A percentile compares a stretch with the other conserved stretches of the same genome.
Evolutionary conservation across 2,113 vertebrate species (phyloP).

Genomic region (Poecile atricapillus): DNA sequence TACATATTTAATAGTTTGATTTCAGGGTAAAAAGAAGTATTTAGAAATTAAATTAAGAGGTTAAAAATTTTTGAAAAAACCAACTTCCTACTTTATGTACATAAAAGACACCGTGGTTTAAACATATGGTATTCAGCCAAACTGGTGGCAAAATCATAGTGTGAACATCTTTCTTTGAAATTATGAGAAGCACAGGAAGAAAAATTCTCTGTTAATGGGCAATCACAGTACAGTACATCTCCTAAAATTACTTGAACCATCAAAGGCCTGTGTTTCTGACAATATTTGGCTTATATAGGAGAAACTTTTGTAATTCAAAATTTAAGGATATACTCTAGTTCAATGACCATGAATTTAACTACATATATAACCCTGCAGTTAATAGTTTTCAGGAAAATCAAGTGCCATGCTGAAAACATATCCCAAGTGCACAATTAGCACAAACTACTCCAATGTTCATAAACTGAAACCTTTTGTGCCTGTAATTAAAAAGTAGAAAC

Average conservation of each 20-base stretch:
- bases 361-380: background rate
- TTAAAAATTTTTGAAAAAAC: rapidly evolving
- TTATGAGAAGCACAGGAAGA: background rate
- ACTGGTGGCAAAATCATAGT: background rate
- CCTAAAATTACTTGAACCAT: background rate
- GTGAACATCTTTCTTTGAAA: background rate
- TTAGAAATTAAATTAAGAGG: background rate
- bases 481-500: background rate
- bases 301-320: background rate
- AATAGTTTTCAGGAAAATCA: background rate
- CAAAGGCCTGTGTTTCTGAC: background rate
- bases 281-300: background rate
- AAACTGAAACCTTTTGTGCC: background rate
- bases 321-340: background rate
- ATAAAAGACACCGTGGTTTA: background rate
- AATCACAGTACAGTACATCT: background rate
- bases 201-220: background rate
- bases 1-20: background rate
- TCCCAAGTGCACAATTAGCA: background rate
- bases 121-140: background rate
- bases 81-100: background rate
- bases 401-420: background rate
- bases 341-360: background rate
- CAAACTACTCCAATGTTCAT: background rate
- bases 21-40: background rate